phyloP scores from a whole-genome alignment of 2,113 vertebrate species.

The Dipodomys stephensi region DNA sequence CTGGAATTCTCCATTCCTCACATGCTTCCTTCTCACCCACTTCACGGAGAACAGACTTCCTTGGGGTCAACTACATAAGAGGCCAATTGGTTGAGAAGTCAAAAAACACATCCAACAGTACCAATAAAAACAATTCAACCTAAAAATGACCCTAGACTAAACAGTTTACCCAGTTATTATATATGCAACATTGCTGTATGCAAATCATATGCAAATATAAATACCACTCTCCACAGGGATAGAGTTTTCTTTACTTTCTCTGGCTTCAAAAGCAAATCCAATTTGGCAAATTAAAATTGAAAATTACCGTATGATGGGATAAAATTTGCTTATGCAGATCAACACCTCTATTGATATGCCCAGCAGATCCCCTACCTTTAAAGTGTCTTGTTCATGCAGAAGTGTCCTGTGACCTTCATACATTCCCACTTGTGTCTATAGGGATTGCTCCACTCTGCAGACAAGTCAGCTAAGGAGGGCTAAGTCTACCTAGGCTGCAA shows the following conservation, averaged over 20 bases:
- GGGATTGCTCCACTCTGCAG: neutral
- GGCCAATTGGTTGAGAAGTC: neutral
- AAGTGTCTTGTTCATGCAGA: neutral
- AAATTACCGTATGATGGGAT: neutral
- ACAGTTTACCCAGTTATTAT: slow-evolving; percentile 29
- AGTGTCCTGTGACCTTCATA: neutral
- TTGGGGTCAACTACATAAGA: neutral
- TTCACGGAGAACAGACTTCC: neutral
- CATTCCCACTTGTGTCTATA: neutral
- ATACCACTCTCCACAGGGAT: neutral
- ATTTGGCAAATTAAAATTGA: slow-evolving; percentile 55
- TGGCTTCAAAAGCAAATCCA: slow-evolving; percentile 63
- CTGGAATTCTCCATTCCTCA: neutral
- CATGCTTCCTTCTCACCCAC: fast-evolving
- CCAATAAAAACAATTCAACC: slow-evolving; percentile 11
- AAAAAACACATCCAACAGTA: neutral
- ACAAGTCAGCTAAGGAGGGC: neutral
- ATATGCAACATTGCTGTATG: neutral
- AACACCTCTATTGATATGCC: neutral
- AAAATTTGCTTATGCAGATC: slow-evolving; percentile 22
- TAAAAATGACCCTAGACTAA: slow-evolving; percentile 7
- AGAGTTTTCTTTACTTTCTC: slow-evolving; percentile 61
- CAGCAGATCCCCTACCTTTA: neutral
- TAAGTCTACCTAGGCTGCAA: fast-evolving
- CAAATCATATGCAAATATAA: slow-evolving; percentile 68